Evolutionary conservation across 2,797 vertebrate species (phyloP), one percentile per base, ranked within the genome.

Genomic region (Numenius phaeopus): DNA sequence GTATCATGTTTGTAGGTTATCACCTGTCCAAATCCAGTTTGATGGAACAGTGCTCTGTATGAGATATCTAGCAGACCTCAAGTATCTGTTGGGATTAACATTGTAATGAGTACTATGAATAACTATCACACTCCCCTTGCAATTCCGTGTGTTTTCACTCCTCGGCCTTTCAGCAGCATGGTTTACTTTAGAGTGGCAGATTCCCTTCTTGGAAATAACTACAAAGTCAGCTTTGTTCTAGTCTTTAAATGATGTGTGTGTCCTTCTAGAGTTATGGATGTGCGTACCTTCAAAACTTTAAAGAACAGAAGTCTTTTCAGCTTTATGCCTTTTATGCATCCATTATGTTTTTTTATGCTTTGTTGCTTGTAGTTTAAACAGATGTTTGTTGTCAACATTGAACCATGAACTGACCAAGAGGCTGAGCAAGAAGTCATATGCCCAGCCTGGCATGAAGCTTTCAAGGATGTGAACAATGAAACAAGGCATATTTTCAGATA

Each of bases 321-420:
- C 37, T 79, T 94, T 89, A 37, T 1, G 2, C 30, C 34, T 75
- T 71, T 82, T 70, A 32, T 34, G 1, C 55, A 50, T 85, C 69
- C 44, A 8, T 37, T 34, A 42, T 47, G 14, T 0, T n/a, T 59
- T 96, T 93, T 94, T 59, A 49, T 14, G 5, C 20, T 81, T 95
- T 57, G 17, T 75, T 89, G 16, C 55, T 78, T 88, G 61, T 17
- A 13, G 67, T 92, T 95, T 94, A 94, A 92, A 37, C n/a, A 77
- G 32, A 59, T 73, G 30, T 39, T 95, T 77, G 39, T 77, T 72
- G 47, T 73, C 47, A 29, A 76, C 5, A 49, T 26, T 64, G 71
- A 94, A 70, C 57, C 9, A 26, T 27, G 9, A 69, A 26, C 47
- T 89, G 64, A 42, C 8, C 30, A 59, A 83, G 55, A 89, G 11